phyloP scores from a whole-genome alignment of 1,140 invertebrate genomes.

The Pollicipes pollicipes region DNA sequence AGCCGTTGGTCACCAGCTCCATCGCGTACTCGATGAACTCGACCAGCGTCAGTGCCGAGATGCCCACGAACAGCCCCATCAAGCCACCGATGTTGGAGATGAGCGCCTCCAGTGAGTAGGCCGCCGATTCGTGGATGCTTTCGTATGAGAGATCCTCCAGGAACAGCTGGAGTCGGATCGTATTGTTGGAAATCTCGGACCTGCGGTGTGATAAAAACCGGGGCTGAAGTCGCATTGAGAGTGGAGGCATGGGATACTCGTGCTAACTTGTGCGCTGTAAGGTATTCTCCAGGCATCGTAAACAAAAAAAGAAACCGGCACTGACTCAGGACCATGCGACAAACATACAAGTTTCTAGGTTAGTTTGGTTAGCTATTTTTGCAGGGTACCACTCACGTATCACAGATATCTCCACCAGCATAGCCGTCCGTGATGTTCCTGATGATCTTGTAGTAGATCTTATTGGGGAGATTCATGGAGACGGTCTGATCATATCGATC shows the following conservation, averaged over 20 bases:
- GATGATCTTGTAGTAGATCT: constrained; percentile 12
- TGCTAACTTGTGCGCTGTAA: too few species aligned
- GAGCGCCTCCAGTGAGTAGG: constrained; percentile 8
- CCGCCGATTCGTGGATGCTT: constrained; percentile 11
- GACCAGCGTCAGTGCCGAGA: neutral
- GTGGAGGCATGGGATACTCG: too few species aligned
- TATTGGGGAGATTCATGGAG: constrained; percentile 9
- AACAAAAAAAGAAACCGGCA: too few species aligned
- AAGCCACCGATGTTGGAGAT: neutral
- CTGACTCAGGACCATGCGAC: too few species aligned
- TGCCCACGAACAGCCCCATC: neutral
- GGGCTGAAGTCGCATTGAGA: too few species aligned
- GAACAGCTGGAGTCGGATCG: constrained; percentile 15
- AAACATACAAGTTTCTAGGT: too few species aligned
- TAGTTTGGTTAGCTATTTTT: too few species aligned
- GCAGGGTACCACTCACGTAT: constrained; percentile 10
- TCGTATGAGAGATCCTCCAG: constrained; percentile 13
- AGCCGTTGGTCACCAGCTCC: neutral
- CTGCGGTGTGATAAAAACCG: too few species aligned
- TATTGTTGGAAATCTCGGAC: constrained; percentile 4
- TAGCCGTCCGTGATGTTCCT: constrained; percentile 12
- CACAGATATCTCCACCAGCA: constrained; percentile 12
- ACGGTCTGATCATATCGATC: constrained; percentile 11
- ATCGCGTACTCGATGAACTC: neutral
- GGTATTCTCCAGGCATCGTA: too few species aligned